These are phyloP conservation scores for Pelecanus crispus DNA, from an alignment of 2,113 vertebrate species.

Conservation along the genomic window DNA sequence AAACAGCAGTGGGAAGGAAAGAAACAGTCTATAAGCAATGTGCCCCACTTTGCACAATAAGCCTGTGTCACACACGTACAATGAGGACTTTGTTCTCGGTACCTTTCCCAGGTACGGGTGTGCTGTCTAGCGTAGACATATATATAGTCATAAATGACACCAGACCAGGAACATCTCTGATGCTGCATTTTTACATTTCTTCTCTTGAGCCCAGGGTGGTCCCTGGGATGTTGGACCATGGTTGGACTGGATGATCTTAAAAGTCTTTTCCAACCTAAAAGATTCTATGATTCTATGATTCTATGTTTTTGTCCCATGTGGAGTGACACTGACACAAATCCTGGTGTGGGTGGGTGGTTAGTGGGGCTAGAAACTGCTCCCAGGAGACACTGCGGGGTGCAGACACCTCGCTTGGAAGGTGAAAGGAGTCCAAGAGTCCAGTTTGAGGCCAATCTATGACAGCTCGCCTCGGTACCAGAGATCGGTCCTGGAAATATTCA, in stretches of 20 bases:
- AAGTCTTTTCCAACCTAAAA: too few relatives aligned
- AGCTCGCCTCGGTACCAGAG: not conserved
- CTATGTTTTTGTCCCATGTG: not conserved
- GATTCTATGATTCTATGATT: too few relatives aligned
- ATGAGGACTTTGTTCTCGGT: not conserved
- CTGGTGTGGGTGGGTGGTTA: not conserved
- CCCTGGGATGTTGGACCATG: too few relatives aligned
- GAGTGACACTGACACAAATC: not conserved
- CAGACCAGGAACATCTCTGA: not conserved
- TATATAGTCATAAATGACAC: not conserved
- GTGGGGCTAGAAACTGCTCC: not conserved
- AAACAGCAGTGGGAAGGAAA: not conserved
- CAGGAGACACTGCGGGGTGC: not conserved
- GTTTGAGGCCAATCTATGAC: not conserved
- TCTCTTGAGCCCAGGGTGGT: not conserved
- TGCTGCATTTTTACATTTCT: not conserved
- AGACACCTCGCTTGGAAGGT: not conserved
- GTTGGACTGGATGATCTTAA: too few relatives aligned
- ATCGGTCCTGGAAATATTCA: rapidly evolving
- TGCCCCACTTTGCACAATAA: not conserved
- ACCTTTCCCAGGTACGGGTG: not conserved
- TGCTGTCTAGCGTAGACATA: not conserved
- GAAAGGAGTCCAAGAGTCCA: not conserved
- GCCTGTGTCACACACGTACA: rapidly evolving
- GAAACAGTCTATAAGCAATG: not conserved